These are phyloP conservation scores for Drosophila malerkotliana DNA, from an alignment of 1,140 invertebrate genomes.

Conservation along the genomic window DNA sequence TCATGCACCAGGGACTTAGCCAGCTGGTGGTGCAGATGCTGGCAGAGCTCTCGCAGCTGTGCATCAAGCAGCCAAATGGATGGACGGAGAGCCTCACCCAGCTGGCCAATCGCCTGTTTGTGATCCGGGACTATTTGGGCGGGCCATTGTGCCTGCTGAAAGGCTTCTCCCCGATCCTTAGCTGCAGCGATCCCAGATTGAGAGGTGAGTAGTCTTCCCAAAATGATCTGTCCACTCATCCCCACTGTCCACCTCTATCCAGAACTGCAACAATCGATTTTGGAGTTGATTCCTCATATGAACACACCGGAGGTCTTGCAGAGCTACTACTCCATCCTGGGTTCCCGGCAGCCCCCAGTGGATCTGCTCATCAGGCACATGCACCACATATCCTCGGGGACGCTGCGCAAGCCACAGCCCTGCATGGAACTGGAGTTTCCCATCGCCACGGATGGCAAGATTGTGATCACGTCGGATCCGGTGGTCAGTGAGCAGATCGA, in stretches of 20 bases:
- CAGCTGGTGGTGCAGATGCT: conserved; percentile 79
- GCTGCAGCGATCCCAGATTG: conserved; percentile 66
- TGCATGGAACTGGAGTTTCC: conserved; percentile 77
- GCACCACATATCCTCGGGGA: conserved; percentile 63
- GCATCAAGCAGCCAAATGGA: conserved; percentile 67
- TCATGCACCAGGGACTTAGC: conserved; percentile 77
- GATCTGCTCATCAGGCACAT: conserved; percentile 75
- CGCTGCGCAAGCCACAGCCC: conserved; percentile 60
- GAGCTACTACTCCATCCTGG: conserved; percentile 67
- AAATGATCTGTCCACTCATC: background rate
- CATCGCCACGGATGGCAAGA: conserved; percentile 70
- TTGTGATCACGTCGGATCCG: conserved; percentile 66
- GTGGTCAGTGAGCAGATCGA: conserved; percentile 67
- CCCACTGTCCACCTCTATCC: background rate
- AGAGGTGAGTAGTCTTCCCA: conserved; percentile 42
- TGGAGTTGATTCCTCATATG: conserved; percentile 73
- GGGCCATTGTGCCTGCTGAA: conserved; percentile 73
- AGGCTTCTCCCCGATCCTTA: conserved; percentile 71
- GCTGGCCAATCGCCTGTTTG: conserved; percentile 72
- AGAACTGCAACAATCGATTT: conserved; percentile 78
- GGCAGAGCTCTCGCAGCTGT: conserved; percentile 69
- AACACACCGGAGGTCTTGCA: conserved; percentile 76
- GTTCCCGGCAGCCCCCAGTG: conserved; percentile 73
- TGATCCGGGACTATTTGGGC: conserved; percentile 76
- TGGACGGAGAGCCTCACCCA: conserved; percentile 78